phyloP scores from a whole-genome alignment of 2,888 invertebrate genomes.

The Athrips mouffetella region DNA sequence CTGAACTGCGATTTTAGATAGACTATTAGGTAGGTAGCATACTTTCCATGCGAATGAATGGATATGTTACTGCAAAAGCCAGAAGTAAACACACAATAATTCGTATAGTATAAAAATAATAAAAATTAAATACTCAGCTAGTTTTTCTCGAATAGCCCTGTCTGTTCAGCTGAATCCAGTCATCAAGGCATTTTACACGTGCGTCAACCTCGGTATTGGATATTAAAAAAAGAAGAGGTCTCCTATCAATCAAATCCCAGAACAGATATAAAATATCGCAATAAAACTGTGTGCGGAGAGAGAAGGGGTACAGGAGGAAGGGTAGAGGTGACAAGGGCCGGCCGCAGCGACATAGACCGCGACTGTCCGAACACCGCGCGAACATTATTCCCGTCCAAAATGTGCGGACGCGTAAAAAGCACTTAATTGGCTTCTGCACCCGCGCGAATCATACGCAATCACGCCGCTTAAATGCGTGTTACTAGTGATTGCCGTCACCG shows the following conservation, averaged over 20 bases:
- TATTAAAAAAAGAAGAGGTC: neutral
- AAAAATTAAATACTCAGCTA: too few species aligned
- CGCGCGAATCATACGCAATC: constrained; percentile 65
- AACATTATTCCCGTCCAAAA: constrained; percentile 57
- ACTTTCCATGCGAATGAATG: too few species aligned
- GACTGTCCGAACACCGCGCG: constrained; percentile 22
- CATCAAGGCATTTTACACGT: neutral
- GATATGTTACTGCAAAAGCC: too few species aligned
- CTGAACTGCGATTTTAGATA: too few species aligned
- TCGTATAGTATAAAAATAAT: neutral
- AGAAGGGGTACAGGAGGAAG: too few species aligned
- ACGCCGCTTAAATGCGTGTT: constrained; percentile 43
- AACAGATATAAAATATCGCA: neutral
- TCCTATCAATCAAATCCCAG: constrained; percentile 5
- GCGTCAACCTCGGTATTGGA: neutral
- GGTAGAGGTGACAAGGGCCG: too few species aligned
- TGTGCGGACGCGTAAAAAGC: constrained; percentile 69
- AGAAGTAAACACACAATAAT: too few species aligned
- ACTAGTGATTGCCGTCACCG: constrained; percentile 42
- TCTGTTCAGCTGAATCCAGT: neutral
- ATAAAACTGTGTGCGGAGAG: too few species aligned
- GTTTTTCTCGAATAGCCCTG: neutral
- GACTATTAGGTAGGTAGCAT: too few species aligned
- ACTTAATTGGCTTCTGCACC: constrained; percentile 63
- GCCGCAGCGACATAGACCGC: neutral